These are phyloP conservation scores for Menura novaehollandiae DNA, from an alignment of 2,113 vertebrate genomes.

Conservation along the genomic window DNA sequence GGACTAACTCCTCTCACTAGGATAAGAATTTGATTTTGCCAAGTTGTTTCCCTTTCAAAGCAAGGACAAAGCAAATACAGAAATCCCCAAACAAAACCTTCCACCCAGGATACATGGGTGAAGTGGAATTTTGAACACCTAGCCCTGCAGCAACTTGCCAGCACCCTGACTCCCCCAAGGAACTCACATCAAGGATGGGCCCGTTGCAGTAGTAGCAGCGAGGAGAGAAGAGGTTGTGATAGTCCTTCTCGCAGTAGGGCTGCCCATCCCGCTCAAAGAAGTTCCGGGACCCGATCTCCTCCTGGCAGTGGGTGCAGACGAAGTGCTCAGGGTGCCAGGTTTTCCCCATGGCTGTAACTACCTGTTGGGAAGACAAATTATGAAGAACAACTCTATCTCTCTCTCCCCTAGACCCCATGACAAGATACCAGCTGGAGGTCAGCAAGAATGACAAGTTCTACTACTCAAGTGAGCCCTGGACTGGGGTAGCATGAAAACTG, in stretches of 20 bases:
- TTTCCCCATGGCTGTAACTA: constrained; percentile 97
- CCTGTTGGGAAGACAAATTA: constrained; percentile 67
- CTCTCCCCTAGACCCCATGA: not conserved
- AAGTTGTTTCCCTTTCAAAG: not conserved
- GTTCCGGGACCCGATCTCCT: constrained; percentile 97
- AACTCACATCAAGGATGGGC: constrained; percentile 94
- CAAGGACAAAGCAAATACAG: not conserved
- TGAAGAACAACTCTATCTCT: constrained; percentile 2
- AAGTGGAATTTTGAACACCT: not conserved
- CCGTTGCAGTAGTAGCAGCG: constrained; percentile 98
- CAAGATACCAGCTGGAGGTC: constrained; percentile 39
- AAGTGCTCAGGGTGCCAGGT: constrained; percentile 99
- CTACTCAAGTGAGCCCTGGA: constrained; percentile 62
- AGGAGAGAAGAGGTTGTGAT: constrained; percentile 95
- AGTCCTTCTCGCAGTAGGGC: constrained; percentile 97
- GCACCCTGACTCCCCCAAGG: not conserved
- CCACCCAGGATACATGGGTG: not conserved
- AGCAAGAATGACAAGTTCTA: constrained; percentile 58
- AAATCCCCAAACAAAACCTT: not conserved
- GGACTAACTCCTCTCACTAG: not conserved
- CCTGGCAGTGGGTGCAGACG: constrained; percentile 97
- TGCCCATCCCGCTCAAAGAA: constrained; percentile 97
- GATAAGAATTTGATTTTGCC: not conserved
- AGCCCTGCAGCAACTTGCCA: not conserved
- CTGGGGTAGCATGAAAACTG: constrained; percentile 70